Percentiles rank a stretch among this genome's conserved stretches.
Evolutionary conservation across 2,888 invertebrate species (phyloP).

Genomic region (Lithophane semibrunnea): DNA sequence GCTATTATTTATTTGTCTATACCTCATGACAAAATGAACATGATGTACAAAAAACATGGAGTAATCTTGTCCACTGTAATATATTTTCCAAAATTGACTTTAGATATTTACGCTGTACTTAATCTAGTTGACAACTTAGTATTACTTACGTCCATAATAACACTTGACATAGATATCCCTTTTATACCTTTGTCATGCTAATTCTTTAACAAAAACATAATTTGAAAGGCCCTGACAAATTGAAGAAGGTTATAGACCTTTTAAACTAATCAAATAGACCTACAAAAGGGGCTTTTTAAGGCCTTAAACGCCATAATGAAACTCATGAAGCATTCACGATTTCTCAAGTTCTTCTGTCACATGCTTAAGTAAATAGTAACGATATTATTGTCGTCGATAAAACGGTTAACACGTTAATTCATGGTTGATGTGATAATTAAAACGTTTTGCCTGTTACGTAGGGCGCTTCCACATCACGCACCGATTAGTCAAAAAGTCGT

Average conservation of each 20-base stretch:
- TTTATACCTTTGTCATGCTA: conserved; percentile 13
- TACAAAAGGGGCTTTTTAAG: conserved; percentile 34
- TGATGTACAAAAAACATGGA: neutral
- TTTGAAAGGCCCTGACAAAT: conserved; percentile 20
- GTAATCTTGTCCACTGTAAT: neutral
- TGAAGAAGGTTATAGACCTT: conserved; percentile 23
- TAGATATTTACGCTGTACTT: conserved; percentile 4
- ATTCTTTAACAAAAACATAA: conserved; percentile 14
- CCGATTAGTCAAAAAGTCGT: conserved; percentile 7
- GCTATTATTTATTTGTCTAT: neutral
- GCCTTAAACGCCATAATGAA: conserved; percentile 28
- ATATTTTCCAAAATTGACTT: conserved; percentile 24
- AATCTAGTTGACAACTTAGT: conserved; percentile 20
- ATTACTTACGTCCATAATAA: conserved; percentile 5
- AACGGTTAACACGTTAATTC: conserved; percentile 60
- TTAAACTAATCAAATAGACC: conserved; percentile 41
- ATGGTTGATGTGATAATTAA: conserved; percentile 66
- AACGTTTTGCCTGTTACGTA: conserved; percentile 50
- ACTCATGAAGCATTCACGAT: conserved; percentile 55
- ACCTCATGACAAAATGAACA: neutral
- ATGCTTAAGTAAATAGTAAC: conserved; percentile 41
- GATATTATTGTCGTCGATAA: conserved; percentile 54
- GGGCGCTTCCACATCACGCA: conserved; percentile 58
- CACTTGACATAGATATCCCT: conserved; percentile 40
- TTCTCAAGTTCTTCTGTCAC: conserved; percentile 40